Conservation (phyloP, 2,797 vertebrate genomes). For the Numenius phaeopus region DNA sequence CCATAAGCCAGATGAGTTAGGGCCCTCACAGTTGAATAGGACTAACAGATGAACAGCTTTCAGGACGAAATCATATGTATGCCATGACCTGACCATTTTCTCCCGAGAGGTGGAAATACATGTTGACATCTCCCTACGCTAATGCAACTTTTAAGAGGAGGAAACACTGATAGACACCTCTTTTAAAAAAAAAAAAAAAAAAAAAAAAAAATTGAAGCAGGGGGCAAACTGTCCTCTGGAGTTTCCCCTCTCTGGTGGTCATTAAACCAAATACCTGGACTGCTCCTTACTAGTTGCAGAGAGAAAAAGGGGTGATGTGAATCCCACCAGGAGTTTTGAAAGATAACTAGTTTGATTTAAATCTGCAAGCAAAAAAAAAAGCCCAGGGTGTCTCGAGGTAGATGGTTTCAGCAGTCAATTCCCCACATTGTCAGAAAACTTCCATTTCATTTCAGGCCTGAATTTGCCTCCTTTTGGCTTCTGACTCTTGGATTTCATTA, state of each 20-base stretch:
- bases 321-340: not conserved
- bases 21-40: not conserved
- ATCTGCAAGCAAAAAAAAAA: not conserved
- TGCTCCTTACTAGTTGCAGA: not conserved
- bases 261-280: not conserved
- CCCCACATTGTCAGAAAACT: not conserved
- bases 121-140: not conserved
- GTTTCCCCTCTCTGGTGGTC: not conserved
- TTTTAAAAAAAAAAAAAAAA: not conserved
- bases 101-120: not conserved
- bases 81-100: not conserved
- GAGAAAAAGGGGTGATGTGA: not conserved
- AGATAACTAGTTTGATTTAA: not conserved
- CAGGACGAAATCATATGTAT: fast-evolving
- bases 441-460: not conserved
- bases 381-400: not conserved
- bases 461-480: constrained; percentile 1
- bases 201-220: too few relatives aligned
- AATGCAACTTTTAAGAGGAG: not conserved
- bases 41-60: not conserved
- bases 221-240: not conserved
- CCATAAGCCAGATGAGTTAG: not conserved
- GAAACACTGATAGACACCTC: not conserved
- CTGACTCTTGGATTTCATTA: not conserved
- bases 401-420: not conserved